phyloP scores from a whole-genome alignment of 2,113 vertebrate genomes.

The Corythornis vintsioides region DNA sequence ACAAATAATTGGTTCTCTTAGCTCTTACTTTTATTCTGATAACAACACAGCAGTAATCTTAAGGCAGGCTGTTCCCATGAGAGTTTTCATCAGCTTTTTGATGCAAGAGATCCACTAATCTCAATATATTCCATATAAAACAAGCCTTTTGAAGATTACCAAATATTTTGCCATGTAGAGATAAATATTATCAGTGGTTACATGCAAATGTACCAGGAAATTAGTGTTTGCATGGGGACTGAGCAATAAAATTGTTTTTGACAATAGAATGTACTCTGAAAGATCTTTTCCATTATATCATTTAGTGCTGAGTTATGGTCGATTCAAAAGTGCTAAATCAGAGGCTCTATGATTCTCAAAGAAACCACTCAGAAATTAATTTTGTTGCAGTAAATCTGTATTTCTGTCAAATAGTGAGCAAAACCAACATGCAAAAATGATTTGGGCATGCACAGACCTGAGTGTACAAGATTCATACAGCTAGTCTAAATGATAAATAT shows the following conservation, averaged over 20 bases:
- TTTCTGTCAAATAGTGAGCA: neutral
- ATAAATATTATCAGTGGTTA: neutral
- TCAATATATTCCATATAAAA: neutral
- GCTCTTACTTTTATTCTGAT: neutral
- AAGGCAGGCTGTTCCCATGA: neutral
- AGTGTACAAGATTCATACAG: neutral
- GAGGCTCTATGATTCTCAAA: neutral
- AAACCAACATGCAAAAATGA: neutral
- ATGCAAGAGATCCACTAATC: neutral
- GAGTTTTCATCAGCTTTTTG: neutral
- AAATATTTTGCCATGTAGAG: neutral
- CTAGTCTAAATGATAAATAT: neutral
- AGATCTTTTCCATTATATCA: neutral
- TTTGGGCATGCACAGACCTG: neutral
- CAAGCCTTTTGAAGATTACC: neutral
- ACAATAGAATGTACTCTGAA: neutral
- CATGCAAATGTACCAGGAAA: neutral
- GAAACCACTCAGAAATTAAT: neutral
- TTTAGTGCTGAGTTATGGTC: neutral
- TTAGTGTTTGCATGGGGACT: neutral
- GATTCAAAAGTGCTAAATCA: neutral
- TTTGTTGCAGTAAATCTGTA: neutral
- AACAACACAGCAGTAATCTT: neutral
- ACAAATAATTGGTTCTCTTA: neutral
- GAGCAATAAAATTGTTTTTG: neutral